These are phyloP conservation scores for Cyprinella venusta DNA, from an alignment of 2,797 vertebrate species.

Conservation along the genomic window DNA sequence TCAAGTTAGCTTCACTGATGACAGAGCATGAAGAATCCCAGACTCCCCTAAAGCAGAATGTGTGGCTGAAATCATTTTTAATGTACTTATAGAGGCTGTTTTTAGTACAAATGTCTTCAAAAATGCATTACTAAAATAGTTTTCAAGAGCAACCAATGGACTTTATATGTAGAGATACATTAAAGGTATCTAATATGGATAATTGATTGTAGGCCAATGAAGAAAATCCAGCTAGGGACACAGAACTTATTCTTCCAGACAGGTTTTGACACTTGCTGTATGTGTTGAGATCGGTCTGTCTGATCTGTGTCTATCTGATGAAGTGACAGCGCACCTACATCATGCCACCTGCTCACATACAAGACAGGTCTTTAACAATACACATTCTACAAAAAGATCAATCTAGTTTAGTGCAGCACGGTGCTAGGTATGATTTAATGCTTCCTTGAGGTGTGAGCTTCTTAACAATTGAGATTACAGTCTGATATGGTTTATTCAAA, in stretches of 20 bases:
- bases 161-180: constrained; percentile 3
- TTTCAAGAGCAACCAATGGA: not conserved
- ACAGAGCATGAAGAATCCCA: constrained; percentile 12
- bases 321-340: constrained; percentile 49
- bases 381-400: constrained; percentile 41
- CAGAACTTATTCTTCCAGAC: constrained; percentile 46
- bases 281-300: constrained; percentile 46
- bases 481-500: constrained; percentile 25
- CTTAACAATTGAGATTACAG: constrained; percentile 10
- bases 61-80: not conserved
- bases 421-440: not conserved
- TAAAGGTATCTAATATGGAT: constrained; percentile 25
- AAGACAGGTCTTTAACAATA: constrained; percentile 48
- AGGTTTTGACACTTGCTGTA: constrained; percentile 60
- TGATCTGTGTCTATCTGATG: constrained; percentile 54
- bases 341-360: constrained; percentile 41
- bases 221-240: constrained; percentile 16
- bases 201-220: constrained; percentile 26
- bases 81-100: not conserved
- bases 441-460: constrained; percentile 10
- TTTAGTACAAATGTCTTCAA: not conserved
- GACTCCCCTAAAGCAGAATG: not conserved
- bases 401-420: constrained; percentile 17
- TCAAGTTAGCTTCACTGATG: constrained; percentile 15
- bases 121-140: not conserved